Conservation (phyloP, 2,797 vertebrate genomes). For the Meriones psammophilus region DNA sequence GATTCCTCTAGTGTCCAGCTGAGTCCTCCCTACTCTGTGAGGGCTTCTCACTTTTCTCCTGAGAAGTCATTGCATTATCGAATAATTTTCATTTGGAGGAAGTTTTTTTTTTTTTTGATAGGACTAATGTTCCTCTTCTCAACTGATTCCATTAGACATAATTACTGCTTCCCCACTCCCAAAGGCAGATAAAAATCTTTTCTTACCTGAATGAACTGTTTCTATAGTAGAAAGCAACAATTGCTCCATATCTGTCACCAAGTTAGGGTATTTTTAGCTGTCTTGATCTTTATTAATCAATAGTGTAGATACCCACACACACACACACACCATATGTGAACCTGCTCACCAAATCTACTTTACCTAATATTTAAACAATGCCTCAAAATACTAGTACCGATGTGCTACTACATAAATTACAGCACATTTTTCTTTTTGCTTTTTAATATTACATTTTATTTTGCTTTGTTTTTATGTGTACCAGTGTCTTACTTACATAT, state of each 20-base stretch:
- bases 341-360: not conserved
- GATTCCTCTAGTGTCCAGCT: slow-evolving; percentile 1
- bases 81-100: slow-evolving; percentile 71
- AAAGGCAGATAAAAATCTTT: not conserved
- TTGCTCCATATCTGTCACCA: slow-evolving; percentile 47
- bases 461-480: not conserved
- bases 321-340: not conserved
- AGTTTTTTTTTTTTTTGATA: slow-evolving; percentile 66
- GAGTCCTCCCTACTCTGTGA: slow-evolving; percentile 32
- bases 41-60: slow-evolving; percentile 58
- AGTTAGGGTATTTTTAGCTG: slow-evolving; percentile 55
- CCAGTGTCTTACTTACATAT: not conserved
- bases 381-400: slow-evolving; percentile 4
- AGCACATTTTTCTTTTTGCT: not conserved
- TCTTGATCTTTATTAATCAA: slow-evolving; percentile 53
- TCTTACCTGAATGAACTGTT: slow-evolving; percentile 3
- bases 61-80: slow-evolving; percentile 68
- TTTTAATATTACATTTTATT: not conserved
- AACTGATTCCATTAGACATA: slow-evolving; percentile 66
- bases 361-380: slow-evolving; percentile 18
- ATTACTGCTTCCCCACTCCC: not conserved
- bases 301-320: not conserved
- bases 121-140: slow-evolving; percentile 66
- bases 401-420: not conserved
- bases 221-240: not conserved